These are phyloP conservation scores for Monochamus alternatus DNA, from an alignment of 2,888 invertebrate genomes.

Conservation along the genomic window DNA sequence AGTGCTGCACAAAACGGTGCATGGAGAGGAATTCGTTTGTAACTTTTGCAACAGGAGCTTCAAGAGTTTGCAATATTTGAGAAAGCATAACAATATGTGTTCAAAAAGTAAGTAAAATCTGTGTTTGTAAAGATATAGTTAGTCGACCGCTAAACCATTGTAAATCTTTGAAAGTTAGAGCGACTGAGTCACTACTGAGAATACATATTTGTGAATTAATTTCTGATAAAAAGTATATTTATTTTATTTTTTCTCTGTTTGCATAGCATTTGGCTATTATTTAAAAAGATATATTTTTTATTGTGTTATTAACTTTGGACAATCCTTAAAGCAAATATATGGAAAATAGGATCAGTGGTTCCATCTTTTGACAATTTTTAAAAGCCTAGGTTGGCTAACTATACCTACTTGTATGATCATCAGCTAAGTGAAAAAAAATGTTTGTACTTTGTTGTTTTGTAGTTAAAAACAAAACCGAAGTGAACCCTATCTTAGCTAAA, in stretches of 20 bases:
- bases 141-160: too few species aligned
- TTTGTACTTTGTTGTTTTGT: background rate
- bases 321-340: too few species aligned
- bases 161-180: too few species aligned
- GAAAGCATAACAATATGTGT: slow-evolving; percentile 59
- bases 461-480: slow-evolving; percentile 33
- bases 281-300: too few species aligned
- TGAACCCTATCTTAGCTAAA: slow-evolving; percentile 55
- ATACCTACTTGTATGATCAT: background rate
- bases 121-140: background rate
- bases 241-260: too few species aligned
- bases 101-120: slow-evolving; percentile 53
- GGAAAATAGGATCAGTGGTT: too few species aligned
- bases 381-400: background rate
- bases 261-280: too few species aligned
- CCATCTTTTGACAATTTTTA: too few species aligned
- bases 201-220: too few species aligned
- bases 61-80: slow-evolving; percentile 56
- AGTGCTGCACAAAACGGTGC: slow-evolving; percentile 50
- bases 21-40: slow-evolving; percentile 57
- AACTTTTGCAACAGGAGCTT: slow-evolving; percentile 59
- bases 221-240: too few species aligned
- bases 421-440: background rate
- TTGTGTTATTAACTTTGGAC: too few species aligned
- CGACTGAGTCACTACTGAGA: too few species aligned